Conservation (phyloP, 2,797 vertebrate species). For the Mastacembelus armatus region DNA sequence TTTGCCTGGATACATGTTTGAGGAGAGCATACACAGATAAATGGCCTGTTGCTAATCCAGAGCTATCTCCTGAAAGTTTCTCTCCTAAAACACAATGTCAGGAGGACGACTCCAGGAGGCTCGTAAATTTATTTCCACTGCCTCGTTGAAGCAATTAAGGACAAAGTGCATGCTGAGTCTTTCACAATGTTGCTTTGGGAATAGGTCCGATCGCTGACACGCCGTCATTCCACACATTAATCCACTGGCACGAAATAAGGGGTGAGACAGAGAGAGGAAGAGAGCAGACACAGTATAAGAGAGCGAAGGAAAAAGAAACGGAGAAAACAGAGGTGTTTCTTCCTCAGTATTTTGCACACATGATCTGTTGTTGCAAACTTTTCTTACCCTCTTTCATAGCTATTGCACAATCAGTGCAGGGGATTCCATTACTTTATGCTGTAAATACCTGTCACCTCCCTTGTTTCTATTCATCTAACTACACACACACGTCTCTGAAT, state of each 20-base stretch:
- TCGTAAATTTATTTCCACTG: slow-evolving; percentile 70
- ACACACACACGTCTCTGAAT: slow-evolving; percentile 46
- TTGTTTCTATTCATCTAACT: slow-evolving; percentile 45
- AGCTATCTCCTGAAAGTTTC: slow-evolving; percentile 54
- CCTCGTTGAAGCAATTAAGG: slow-evolving; percentile 72
- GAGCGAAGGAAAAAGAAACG: not conserved
- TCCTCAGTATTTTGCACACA: slow-evolving; percentile 23
- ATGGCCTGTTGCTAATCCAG: slow-evolving; percentile 61
- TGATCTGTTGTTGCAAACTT: slow-evolving; percentile 6
- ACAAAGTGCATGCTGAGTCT: slow-evolving; percentile 73
- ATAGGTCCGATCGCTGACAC: slow-evolving; percentile 63
- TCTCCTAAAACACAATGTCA: slow-evolving; percentile 53
- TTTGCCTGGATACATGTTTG: slow-evolving; percentile 62
- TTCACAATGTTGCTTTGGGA: slow-evolving; percentile 73
- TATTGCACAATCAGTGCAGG: slow-evolving; percentile 61
- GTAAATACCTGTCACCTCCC: slow-evolving; percentile 64
- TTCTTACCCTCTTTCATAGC: slow-evolving; percentile 33
- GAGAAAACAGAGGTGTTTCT: slow-evolving; percentile 6
- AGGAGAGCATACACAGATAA: slow-evolving; percentile 54
- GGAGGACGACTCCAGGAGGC: slow-evolving; percentile 60
- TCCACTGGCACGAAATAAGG: slow-evolving; percentile 48
- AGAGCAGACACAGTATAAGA: slow-evolving; percentile 13
- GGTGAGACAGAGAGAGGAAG: slow-evolving; percentile 14
- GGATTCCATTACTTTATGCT: slow-evolving; percentile 61
- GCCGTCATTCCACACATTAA: slow-evolving; percentile 66